phyloP scores from a whole-genome alignment of 2,797 vertebrate species.

The Myiotriccus ornatus region DNA sequence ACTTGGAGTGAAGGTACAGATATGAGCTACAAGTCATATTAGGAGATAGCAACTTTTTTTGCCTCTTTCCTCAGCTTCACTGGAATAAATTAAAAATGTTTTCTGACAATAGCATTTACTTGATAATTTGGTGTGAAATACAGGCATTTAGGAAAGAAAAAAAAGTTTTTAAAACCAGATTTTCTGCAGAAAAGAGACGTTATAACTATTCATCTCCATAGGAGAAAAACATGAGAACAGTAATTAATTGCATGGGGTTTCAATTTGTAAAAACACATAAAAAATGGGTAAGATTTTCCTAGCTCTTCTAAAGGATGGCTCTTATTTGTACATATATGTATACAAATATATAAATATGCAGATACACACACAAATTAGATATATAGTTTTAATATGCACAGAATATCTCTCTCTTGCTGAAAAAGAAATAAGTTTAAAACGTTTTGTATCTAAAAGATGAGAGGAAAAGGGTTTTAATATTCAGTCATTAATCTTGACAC shows the following conservation, averaged over 20 bases:
- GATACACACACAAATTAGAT: not conserved
- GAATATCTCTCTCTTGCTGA: not conserved
- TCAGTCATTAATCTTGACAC: not conserved
- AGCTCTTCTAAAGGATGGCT: not conserved
- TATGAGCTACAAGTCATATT: not conserved
- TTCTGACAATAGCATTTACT: not conserved
- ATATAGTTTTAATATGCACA: not conserved
- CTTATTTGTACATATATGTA: not conserved
- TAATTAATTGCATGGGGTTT: not conserved
- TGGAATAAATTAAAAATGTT: not conserved
- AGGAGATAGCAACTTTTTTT: fast-evolving
- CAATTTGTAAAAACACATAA: not conserved
- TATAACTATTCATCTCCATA: not conserved
- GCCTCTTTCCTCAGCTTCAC: not conserved
- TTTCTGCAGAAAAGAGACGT: not conserved
- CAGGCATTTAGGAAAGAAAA: not conserved
- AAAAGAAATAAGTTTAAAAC: not conserved
- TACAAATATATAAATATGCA: not conserved
- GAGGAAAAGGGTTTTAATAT: not conserved
- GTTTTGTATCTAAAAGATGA: not conserved
- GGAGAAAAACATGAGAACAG: not conserved
- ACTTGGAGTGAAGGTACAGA: not conserved
- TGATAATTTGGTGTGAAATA: not conserved
- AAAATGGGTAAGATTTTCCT: not conserved
- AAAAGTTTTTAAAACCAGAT: not conserved